A percentile compares a stretch with the other conserved stretches of the same genome.
phyloP scores from a whole-genome alignment of 2,113 vertebrate species.

The Sylvia atricapilla region DNA sequence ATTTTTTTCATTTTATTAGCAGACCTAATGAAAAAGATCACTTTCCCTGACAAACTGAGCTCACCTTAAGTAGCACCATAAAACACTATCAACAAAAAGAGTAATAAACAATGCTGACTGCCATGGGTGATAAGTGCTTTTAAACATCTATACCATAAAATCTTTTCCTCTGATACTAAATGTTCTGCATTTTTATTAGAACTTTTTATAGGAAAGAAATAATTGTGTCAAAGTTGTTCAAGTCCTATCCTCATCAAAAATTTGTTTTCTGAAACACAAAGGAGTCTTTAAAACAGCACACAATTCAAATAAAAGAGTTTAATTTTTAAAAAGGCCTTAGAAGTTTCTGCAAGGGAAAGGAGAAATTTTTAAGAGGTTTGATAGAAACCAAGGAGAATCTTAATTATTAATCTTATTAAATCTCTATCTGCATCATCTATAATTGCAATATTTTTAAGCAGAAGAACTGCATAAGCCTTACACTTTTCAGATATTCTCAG shows the following conservation, averaged over 20 bases:
- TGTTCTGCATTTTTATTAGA: not conserved
- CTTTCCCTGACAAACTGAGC: not conserved
- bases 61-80: not conserved
- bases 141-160: not conserved
- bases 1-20: not conserved
- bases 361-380: not conserved
- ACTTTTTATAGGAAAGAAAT: not conserved
- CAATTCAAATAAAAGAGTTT: not conserved
- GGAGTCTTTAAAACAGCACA: not conserved
- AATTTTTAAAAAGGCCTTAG: not conserved
- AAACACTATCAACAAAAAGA: not conserved
- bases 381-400: not conserved
- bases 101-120: not conserved
- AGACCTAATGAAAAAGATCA: not conserved
- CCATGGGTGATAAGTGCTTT: not conserved
- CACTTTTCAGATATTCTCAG: not conserved
- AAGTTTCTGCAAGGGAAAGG: not conserved
- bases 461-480: not conserved
- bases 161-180: not conserved
- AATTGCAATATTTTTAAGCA: not conserved
- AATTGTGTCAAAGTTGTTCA: not conserved
- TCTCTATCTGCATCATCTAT: not conserved
- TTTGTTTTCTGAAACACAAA: not conserved
- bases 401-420: not conserved
- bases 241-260: not conserved